Percentiles rank a stretch among this genome's conserved stretches.
These are phyloP conservation scores for Podocnemis expansa DNA, from an alignment of 2,113 vertebrate species.

Conservation along the genomic window DNA sequence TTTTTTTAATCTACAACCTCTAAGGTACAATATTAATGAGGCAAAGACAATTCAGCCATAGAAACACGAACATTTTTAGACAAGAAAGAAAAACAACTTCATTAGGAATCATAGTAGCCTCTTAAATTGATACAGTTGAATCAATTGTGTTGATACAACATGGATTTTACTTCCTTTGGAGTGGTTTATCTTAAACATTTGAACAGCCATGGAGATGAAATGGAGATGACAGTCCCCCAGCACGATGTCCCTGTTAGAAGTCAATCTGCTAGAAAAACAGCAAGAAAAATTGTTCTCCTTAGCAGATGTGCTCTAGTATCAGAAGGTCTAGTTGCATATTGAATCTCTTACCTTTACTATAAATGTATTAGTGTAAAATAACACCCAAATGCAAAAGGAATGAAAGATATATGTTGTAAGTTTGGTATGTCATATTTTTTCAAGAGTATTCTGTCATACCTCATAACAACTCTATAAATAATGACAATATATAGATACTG, in stretches of 20 bases:
- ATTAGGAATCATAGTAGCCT: not conserved
- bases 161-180: not conserved
- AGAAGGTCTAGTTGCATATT: not conserved
- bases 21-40: not conserved
- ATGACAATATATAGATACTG: not conserved
- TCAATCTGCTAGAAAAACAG: not conserved
- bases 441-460: not conserved
- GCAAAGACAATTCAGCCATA: not conserved
- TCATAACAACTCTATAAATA: not conserved
- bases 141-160: not conserved
- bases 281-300: not conserved
- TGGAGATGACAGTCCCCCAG: not conserved
- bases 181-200: not conserved
- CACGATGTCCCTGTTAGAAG: not conserved
- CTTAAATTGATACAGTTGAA: not conserved
- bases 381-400: not conserved
- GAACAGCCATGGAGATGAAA: not conserved
- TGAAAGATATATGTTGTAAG: not conserved
- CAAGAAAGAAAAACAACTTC: not conserved
- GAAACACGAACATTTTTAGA: not conserved
- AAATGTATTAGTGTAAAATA: not conserved
- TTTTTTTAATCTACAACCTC: not conserved
- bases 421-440: not conserved
- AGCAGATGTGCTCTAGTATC: fast-evolving
- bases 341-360: not conserved